A percentile compares a stretch with the other conserved stretches of the same genome.
Conservation (phyloP, 2,797 vertebrate genomes). For the Cyclopterus lumpus region DNA sequence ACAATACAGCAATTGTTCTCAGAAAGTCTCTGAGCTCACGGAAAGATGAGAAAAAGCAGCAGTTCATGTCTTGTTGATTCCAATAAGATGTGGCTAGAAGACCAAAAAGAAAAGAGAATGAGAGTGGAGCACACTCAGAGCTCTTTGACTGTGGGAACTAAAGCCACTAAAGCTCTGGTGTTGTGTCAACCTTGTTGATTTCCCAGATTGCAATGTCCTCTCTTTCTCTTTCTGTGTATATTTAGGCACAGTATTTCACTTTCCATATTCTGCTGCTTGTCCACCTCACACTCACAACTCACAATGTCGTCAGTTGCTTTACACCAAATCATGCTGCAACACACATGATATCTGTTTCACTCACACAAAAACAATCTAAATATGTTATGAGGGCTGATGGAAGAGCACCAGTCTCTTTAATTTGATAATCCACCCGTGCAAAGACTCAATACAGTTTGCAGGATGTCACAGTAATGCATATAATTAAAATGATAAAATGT, state of each 20-base stretch:
- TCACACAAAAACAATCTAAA: background rate
- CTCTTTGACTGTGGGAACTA: slow-evolving; percentile 36
- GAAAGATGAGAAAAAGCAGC: slow-evolving; percentile 50
- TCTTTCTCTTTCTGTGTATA: slow-evolving; percentile 1
- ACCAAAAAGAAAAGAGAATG: slow-evolving; percentile 17
- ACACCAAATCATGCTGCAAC: background rate
- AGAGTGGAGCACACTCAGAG: slow-evolving; percentile 30
- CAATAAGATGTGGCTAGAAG: slow-evolving; percentile 25
- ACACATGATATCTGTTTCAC: background rate
- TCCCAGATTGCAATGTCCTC: slow-evolving; percentile 41
- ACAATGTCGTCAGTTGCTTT: background rate
- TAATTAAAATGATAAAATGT: slow-evolving; percentile 45
- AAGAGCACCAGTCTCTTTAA: slow-evolving; percentile 30
- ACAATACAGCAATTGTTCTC: slow-evolving; percentile 59
- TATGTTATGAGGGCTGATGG: slow-evolving; percentile 37
- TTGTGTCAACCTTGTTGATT: slow-evolving; percentile 50
- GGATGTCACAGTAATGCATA: slow-evolving; percentile 34
- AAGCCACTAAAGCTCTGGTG: slow-evolving; percentile 53
- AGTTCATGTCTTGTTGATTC: slow-evolving; percentile 24
- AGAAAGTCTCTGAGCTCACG: slow-evolving; percentile 26
- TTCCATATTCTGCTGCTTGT: slow-evolving; percentile 8
- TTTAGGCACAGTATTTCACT: background rate
- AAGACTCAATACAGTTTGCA: slow-evolving; percentile 28
- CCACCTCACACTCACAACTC: slow-evolving; percentile 1
- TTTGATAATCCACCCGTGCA: slow-evolving; percentile 30